Evolutionary conservation across 1,140 invertebrate genomes (phyloP), one percentile per base, ranked within the genome.

Genomic region (Protaetia brevitarsis): DNA sequence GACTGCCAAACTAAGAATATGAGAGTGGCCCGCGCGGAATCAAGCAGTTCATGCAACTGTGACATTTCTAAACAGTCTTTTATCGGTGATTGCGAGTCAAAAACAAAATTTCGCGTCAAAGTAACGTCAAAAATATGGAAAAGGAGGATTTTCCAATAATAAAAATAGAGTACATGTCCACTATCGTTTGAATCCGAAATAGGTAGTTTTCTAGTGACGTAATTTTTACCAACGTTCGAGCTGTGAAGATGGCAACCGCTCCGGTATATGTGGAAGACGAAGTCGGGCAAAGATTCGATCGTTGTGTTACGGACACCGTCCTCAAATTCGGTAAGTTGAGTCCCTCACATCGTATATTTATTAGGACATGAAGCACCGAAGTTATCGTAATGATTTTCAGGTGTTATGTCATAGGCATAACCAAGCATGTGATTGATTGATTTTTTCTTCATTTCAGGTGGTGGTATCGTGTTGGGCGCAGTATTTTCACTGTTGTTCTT

Each of bases 401-500:
- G 26, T 64, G 45, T 64, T 57, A 57, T 64, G 41, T 57, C 41
- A 64, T 34, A 64, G n/a, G n/a, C 45, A 8, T 64, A 57, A 64
- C 28, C 28, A 60, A 28, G 63, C 45, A 65, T 65, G 27, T 60
- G 26, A 62, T 62, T 31, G 7, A 36, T 36, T 62, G 16, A 8
- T 65, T 59, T 66, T 11, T 30, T 10, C 34, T 8, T 16, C 45
- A 59, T 66, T 71, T 66, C 69, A 90, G 89, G 87, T 69, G 86
- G 87, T 72, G 90, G 90, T 68, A 67, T 87, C 41, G 61, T 87
- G 27, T 71, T 92, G 65, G 89, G 90, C 41, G 82, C 84, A 21
- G 76, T 90, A 37, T 78, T 87, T 69, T 89, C 89, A 0, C 56
- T 91, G n/a, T 76, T 91, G 31, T 89, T 91, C 73, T 83, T 88